Evolutionary conservation across 2,888 invertebrate species (phyloP).

Genomic region (Drosophila pseudotakahashii): DNA sequence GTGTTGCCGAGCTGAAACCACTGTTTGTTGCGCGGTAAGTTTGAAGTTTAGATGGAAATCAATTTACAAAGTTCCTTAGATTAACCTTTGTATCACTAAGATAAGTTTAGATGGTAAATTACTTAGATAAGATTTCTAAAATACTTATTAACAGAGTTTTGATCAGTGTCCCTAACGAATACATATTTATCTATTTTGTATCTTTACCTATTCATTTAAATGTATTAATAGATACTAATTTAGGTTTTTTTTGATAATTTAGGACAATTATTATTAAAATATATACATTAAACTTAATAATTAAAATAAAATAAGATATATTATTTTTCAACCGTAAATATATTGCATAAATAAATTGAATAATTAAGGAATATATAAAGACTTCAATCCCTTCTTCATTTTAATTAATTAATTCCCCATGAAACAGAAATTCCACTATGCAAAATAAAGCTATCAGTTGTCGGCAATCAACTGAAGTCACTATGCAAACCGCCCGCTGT

Average conservation of each 20-base stretch:
- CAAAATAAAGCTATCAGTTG: constrained; percentile 59
- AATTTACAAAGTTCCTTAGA: not conserved
- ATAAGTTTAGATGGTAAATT: not conserved
- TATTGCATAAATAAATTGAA: not conserved
- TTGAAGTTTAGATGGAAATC: not conserved
- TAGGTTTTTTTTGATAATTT: too few species aligned
- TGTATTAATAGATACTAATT: too few species aligned
- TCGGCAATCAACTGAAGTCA: constrained; percentile 53
- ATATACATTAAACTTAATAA: too few species aligned
- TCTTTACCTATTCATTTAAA: too few species aligned
- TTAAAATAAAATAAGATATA: too few species aligned
- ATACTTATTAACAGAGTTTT: too few species aligned
- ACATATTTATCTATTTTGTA: too few species aligned
- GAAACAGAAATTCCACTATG: not conserved
- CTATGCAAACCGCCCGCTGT: constrained; percentile 14
- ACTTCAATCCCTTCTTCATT: not conserved
- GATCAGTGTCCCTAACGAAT: too few species aligned
- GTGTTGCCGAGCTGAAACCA: constrained; percentile 62
- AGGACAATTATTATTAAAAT: too few species aligned
- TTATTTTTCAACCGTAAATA: too few species aligned
- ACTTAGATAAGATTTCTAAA: too few species aligned
- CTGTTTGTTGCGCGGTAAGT: constrained; percentile 33
- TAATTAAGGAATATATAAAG: not conserved
- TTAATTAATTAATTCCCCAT: constrained; percentile 11
- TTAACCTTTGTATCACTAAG: not conserved